Base-by-base conservation (phyloP, 2,888 invertebrate genomes). In the Lasioglossum zephyrum region DNA sequence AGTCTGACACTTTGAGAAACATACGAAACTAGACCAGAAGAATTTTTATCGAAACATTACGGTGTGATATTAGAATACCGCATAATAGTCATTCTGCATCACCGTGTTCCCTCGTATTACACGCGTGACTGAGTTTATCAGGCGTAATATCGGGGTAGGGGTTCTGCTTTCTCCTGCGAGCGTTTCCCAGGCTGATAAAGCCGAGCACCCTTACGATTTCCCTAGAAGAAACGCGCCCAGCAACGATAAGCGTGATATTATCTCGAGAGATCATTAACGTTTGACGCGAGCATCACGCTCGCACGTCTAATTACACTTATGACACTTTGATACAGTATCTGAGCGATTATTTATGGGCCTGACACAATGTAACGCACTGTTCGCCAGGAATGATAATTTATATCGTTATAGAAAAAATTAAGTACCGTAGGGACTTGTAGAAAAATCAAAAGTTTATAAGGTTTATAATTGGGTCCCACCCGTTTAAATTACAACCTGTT, bases 51-150 rank as follows among this genome's bases (percentile, higher is more conserved):
- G 1, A 66, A 22, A 36, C 22, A 22, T 66, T 66, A 22, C 18
- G 8, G 8, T 66, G 31, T 18, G 18, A 36, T 8, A 31, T 66
- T 18, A 66, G 31, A 36, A 66, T 36, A 91, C 85, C 87, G 89
- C 89, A 80, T 84, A 89, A 89, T 86, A 89, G 86, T 89, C 83
- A 88, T 77, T 79, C 60, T 63, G n/a, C 36, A 22, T 36, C 36
- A 39, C 22, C 26, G 44, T 80, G 73, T 75, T 63, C 70, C 70
- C 60, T 41, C 31, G 22, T 11, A 31, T 44, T 39, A 11, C 22
- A 60, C 6, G 13, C n/a, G 18, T 69, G 36, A 53, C 53, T 73
- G 73, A 72, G 76, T 31, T 77, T 82, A 73, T 84, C 66, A 69
- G 31, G 4, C 53, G 16, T 26, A 63, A 66, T 69, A 66, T 13